A percentile compares a stretch with the other conserved stretches of the same genome.
Evolutionary conservation across 1,140 invertebrate species (phyloP).

Genomic region (Drosophila aff.): DNA sequence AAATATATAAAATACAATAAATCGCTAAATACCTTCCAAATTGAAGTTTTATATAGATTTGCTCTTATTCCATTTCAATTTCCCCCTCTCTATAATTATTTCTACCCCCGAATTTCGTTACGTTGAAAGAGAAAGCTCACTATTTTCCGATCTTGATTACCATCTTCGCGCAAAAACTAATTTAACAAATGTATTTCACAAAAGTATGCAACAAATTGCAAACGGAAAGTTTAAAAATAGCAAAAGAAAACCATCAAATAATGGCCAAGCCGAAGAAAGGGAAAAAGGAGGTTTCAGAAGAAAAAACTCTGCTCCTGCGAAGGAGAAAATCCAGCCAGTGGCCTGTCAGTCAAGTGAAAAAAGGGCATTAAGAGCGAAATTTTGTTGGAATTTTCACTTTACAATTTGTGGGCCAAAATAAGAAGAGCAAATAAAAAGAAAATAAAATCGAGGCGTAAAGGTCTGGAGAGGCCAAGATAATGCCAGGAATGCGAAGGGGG

Average conservation of each 20-base stretch:
- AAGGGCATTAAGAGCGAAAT: conserved; percentile 69
- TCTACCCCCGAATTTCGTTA: too few species aligned
- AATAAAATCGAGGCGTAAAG: conserved; percentile 52
- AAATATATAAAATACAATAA: neutral
- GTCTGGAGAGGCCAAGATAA: conserved; percentile 37
- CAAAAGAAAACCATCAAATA: conserved; percentile 53
- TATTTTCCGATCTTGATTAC: conserved; percentile 31
- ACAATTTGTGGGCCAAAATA: conserved; percentile 60
- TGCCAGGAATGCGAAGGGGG: conserved; percentile 39
- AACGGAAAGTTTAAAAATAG: conserved; percentile 7
- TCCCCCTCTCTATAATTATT: too few species aligned
- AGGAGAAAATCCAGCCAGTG: conserved; percentile 1
- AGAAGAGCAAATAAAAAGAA: conserved; percentile 41
- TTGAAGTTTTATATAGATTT: neutral
- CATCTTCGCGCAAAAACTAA: conserved; percentile 55
- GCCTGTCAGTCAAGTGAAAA: conserved; percentile 76
- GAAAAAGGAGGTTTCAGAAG: conserved; percentile 3
- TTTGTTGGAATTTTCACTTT: conserved; percentile 81
- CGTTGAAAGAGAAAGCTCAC: neutral
- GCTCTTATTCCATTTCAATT: neutral
- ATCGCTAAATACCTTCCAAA: too few species aligned
- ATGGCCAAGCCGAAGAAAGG: conserved; percentile 1
- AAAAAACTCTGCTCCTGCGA: neutral
- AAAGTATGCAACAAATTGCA: conserved; percentile 74
- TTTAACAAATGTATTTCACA: conserved; percentile 63